Conservation (phyloP, 2,113 vertebrate genomes). For the Corapipo altera region DNA sequence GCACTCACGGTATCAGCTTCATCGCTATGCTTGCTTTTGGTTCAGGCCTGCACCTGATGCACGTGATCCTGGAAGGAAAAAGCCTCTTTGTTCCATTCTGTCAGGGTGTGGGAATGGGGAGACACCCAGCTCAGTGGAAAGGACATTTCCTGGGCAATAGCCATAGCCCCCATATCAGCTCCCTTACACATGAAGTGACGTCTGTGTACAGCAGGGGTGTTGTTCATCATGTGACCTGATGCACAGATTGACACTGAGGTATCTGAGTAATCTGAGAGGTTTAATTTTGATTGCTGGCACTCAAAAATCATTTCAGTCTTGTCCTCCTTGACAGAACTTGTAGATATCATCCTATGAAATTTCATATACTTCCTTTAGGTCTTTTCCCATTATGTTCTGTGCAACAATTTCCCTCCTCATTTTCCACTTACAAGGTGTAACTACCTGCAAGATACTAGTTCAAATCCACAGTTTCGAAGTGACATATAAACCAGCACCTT, state of each 20-base stretch:
- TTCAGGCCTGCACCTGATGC: conserved; percentile 25
- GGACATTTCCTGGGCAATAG: conserved; percentile 51
- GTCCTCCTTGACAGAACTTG: not conserved
- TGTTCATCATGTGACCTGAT: not conserved
- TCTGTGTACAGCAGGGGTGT: not conserved
- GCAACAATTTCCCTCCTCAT: not conserved
- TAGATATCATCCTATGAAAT: not conserved
- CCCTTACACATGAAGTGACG: not conserved
- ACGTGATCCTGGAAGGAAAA: conserved; percentile 28
- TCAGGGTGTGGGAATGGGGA: conserved; percentile 52
- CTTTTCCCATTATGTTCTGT: not conserved
- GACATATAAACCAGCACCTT: not conserved
- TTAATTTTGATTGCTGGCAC: not conserved
- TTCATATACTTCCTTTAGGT: not conserved
- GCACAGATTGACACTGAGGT: not conserved
- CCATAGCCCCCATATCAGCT: not conserved
- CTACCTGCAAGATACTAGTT: not conserved
- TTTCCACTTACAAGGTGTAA: not conserved
- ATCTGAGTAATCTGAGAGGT: not conserved
- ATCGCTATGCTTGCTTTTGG: not conserved
- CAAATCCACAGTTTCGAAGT: not conserved
- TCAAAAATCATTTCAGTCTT: not conserved
- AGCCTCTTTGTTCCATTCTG: conserved; percentile 61
- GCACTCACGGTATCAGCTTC: not conserved
- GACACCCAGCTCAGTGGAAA: conserved; percentile 57